Conservation (phyloP, 1,140 invertebrate genomes). For the Colletes gigas region DNA sequence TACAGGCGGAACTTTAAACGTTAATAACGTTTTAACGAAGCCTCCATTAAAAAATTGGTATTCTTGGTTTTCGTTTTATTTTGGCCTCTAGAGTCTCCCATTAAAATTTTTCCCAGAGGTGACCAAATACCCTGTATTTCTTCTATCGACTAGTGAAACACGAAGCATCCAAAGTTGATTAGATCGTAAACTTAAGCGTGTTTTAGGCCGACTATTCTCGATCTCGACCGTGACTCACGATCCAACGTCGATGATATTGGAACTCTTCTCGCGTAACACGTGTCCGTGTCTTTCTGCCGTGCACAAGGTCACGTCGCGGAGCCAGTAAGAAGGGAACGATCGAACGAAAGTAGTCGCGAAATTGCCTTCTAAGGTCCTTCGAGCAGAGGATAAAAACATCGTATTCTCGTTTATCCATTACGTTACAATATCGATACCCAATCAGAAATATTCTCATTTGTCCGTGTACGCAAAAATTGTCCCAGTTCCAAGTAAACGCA, state of each 20-base stretch:
- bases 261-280: slow-evolving; percentile 2
- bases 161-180: background rate
- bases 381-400: background rate
- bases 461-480: too few relatives aligned
- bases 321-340: background rate
- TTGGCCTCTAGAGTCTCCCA: too few relatives aligned
- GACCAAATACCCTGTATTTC: background rate
- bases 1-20: too few relatives aligned
- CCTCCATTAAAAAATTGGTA: too few relatives aligned
- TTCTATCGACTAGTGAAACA: background rate
- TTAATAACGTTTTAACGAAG: too few relatives aligned
- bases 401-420: too few relatives aligned
- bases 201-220: background rate
- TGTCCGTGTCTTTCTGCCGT: background rate
- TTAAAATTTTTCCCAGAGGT: background rate
- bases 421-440: too few relatives aligned
- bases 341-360: background rate
- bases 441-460: background rate
- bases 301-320: slow-evolving; percentile 4
- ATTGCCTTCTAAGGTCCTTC: background rate
- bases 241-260: background rate
- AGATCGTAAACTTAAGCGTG: background rate
- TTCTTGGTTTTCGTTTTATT: too few relatives aligned
- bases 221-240: slow-evolving; percentile 3
- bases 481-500: too few relatives aligned